Evolutionary conservation across 2,888 invertebrate genomes (phyloP), one percentile per base, ranked within the genome.

Genomic region (Cephalotes varians): DNA sequence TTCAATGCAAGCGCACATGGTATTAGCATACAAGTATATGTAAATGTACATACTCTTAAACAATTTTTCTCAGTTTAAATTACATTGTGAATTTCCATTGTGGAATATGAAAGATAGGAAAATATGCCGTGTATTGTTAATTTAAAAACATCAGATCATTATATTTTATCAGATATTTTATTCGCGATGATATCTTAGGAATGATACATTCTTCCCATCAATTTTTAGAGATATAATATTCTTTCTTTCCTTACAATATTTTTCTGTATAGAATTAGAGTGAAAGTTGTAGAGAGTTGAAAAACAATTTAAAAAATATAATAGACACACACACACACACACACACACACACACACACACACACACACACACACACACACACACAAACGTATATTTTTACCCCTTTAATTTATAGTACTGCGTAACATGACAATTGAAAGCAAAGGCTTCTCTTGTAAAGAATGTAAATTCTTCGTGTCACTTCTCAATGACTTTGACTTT

Each of bases 151-250:
- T 25, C 18, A 28, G n/a, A n/a, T 12, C 4, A 9, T 28, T 34
- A 21, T 40, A 44, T 31, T 58, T 72, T 44, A 40, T 74, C 58
- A 86, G 83, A 81, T 83, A 89, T 82, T 86, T 84, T 1, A 69
- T 31, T 67, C 12, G 1, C 31, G 3, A 31, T 64, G 9, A 44
- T 21, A 51, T 51, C 34, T 51, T 21, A 21, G 9, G 12, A n/a
- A n/a, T 21, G n/a, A n/a, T 12, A 5, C 28, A 34, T 47, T 69
- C 21, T 51, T 37, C 7, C 31, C 9, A 34, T 49, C 15, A 18
- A 5, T 51, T 34, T 54, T 37, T 2, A 9, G 10, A 69, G 15
- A 15, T 49, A 69, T 21, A 69, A 69, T 51, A 37, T 4, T n/a
- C 34, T 51, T 34, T 10, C 21, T 37, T 54, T 71, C 2, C 15